phyloP scores from a whole-genome alignment of 2,113 vertebrate genomes.

The Geococcyx californianus region DNA sequence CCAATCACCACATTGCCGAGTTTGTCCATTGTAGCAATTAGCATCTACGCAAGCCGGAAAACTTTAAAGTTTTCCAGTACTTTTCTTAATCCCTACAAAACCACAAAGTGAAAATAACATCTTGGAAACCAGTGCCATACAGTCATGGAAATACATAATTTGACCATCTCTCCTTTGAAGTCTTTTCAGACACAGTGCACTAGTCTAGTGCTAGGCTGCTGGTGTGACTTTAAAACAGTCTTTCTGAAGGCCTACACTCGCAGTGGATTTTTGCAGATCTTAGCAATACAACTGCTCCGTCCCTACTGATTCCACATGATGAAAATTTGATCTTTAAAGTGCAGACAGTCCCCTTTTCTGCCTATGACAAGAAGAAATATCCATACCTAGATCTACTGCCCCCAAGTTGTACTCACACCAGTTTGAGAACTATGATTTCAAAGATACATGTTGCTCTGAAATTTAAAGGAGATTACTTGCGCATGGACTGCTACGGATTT shows the following conservation, averaged over 20 bases:
- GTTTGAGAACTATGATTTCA: background rate
- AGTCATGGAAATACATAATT: background rate
- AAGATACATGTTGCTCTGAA: background rate
- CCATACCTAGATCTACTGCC: background rate
- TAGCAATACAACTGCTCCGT: background rate
- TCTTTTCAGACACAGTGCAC: background rate
- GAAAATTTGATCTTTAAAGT: background rate
- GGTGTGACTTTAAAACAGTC: background rate
- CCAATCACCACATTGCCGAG: background rate
- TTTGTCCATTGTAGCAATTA: background rate
- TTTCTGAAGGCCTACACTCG: background rate
- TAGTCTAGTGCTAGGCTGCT: background rate
- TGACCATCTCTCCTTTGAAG: background rate
- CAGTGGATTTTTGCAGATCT: background rate
- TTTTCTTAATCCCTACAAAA: background rate
- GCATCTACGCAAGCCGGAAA: background rate
- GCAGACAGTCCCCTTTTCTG: background rate
- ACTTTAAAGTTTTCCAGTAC: background rate
- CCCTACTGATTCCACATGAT: rapidly evolving
- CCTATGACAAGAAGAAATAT: background rate
- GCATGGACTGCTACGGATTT: background rate
- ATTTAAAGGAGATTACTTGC: background rate
- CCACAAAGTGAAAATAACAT: conserved; percentile 16
- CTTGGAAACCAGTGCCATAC: background rate
- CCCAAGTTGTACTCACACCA: background rate